Evolutionary conservation across 2,113 vertebrate species (phyloP), one percentile per base, ranked within the genome.

Genomic region (Hippocampus barbouri): DNA sequence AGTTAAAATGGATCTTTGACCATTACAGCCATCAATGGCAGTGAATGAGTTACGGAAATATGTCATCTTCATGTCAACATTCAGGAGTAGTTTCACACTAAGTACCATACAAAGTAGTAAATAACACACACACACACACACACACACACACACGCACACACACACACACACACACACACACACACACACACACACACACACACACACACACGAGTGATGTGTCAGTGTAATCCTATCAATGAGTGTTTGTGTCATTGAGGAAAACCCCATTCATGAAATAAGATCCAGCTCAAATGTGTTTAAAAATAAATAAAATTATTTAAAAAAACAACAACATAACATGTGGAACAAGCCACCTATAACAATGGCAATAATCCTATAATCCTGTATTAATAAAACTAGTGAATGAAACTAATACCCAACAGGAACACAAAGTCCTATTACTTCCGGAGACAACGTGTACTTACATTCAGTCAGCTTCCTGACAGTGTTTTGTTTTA

Each of bases 401-500:
- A 54, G 21, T 10, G 2, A 2, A 51, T 51, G 5, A 23, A 10
- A 54, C 21, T 54, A 54, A 10, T 11, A n/a, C 8, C 21, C 53
- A 4, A 56, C 53, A 56, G 8, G 14, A 62, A 62, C 25, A 62
- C 6, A 51, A 51, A 20, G 47, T 18, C 6, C 4, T 20, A 62
- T 27, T 62, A 38, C 8, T 62, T 27, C 25, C 4, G 18, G 60
- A 61, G 3, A 41, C 38, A 65, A 18, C 14, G 6, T 66, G 12
- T 40, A 66, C 66, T 30, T 45, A 51, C 66, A 18, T 10, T 51
- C 12, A 51, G 25, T 68, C 3, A 38, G 34, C 4, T 68, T 51
- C 16, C 15, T 30, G 56, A 45, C 34, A 23, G 51, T n/a, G 66
- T 72, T 38, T 61, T 63, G 30, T 81, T 82, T 82, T 85, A 30